phyloP scores from a whole-genome alignment of 2,113 vertebrate species.

The Maccullochella peelii region DNA sequence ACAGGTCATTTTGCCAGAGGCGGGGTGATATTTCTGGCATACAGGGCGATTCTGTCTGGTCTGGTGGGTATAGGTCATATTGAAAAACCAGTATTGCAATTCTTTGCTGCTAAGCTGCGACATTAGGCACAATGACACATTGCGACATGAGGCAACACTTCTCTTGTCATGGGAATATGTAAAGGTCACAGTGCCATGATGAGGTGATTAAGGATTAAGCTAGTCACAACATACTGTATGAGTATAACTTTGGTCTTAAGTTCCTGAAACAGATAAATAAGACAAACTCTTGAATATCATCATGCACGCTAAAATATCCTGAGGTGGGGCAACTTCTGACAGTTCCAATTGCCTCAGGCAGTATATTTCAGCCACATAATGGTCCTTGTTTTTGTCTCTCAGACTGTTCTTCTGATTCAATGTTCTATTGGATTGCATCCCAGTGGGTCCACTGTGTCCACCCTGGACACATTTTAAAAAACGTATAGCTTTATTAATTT shows the following conservation, averaged over 20 bases:
- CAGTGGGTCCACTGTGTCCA: background rate
- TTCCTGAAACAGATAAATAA: background rate
- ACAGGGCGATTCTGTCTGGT: constrained; percentile 13
- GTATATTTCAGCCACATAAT: background rate
- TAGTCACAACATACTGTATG: background rate
- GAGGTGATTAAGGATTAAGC: constrained; percentile 4
- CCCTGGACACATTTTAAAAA: background rate
- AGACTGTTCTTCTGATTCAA: background rate
- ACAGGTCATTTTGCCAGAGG: constrained; percentile 44
- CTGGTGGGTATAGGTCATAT: constrained; percentile 30
- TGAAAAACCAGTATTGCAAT: constrained; percentile 20
- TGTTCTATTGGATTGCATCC: background rate
- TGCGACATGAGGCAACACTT: constrained; percentile 4
- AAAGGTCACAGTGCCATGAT: background rate
- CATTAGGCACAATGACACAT: constrained; percentile 4
- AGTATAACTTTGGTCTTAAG: background rate
- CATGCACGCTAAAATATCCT: background rate
- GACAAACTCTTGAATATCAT: constrained; percentile 2
- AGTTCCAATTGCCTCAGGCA: constrained; percentile 18
- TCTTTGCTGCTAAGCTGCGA: constrained; percentile 10
- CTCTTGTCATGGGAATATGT: background rate
- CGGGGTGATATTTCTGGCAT: constrained; percentile 31
- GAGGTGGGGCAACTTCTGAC: background rate
- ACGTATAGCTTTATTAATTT: constrained; percentile 8
- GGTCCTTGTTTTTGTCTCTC: constrained; percentile 4